phyloP scores from a whole-genome alignment of 2,797 vertebrate species.

The Leptodactylus fallax region DNA sequence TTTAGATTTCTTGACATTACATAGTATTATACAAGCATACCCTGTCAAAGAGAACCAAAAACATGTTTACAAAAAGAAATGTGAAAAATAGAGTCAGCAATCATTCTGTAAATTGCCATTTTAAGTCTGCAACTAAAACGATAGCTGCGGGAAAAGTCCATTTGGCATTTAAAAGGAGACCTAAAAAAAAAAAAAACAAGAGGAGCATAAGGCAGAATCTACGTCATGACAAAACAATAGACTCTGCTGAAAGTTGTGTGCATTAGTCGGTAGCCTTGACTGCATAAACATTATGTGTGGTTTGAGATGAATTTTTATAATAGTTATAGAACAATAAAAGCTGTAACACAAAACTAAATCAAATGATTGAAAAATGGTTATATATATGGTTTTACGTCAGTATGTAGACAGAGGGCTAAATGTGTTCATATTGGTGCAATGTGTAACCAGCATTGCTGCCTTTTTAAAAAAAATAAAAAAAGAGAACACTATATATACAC shows the following conservation, averaged over 20 bases:
- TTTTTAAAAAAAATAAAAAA: no score
- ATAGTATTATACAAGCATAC: background rate
- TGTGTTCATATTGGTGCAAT: background rate
- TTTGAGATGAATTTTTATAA: constrained; percentile 15
- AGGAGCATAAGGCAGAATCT: background rate
- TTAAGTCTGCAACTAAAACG: background rate
- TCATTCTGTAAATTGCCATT: background rate
- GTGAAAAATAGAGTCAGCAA: background rate
- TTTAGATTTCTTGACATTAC: background rate
- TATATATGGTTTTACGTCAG: background rate
- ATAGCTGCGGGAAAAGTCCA: background rate
- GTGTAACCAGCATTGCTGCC: no score
- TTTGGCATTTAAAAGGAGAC: background rate
- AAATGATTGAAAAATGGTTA: background rate
- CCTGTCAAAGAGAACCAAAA: background rate
- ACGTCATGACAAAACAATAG: background rate
- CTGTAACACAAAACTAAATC: background rate
- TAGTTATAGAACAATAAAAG: background rate
- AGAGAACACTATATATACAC: no score
- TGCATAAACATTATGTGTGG: background rate
- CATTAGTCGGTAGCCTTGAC: constrained; percentile 32
- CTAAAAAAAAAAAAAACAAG: background rate
- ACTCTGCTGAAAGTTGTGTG: background rate
- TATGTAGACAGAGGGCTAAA: background rate
- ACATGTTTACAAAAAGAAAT: background rate